Percentiles rank a stretch among this genome's conserved stretches.
phyloP scores from a whole-genome alignment of 37 sponge, comb jelly and placozoan genomes.

The Beroe forskalii region DNA sequence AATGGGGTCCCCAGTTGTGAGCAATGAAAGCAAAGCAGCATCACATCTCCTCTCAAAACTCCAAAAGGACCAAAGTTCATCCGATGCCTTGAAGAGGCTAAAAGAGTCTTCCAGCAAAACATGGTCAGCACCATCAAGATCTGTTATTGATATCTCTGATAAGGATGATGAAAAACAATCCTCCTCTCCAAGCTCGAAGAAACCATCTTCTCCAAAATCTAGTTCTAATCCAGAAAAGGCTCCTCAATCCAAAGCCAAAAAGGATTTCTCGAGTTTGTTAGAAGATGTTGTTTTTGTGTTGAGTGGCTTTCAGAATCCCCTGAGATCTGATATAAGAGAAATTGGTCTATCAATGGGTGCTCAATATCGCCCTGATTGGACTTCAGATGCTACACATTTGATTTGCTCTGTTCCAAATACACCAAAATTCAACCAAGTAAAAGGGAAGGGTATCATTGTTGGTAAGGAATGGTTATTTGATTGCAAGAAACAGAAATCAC shows the following conservation, averaged over 20 bases:
- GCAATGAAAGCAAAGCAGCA: background rate
- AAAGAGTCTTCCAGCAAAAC: background rate
- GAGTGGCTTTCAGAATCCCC: conserved; percentile 58
- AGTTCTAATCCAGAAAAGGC: background rate
- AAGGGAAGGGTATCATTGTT: conserved; percentile 53
- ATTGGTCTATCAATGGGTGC: conserved; percentile 22
- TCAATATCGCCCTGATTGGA: conserved; percentile 46
- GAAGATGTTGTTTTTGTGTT: conserved; percentile 48
- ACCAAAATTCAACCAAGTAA: conserved; percentile 50
- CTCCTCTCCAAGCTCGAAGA: background rate
- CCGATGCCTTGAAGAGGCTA: conserved; percentile 2
- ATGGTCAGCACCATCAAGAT: background rate
- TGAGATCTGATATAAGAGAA: conserved; percentile 40
- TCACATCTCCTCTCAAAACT: conserved; percentile 27
- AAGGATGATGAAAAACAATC: background rate
- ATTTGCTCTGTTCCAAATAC: conserved; percentile 39
- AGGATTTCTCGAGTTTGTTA: background rate
- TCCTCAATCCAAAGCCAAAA: background rate
- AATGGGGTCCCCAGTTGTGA: background rate
- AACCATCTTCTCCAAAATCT: background rate
- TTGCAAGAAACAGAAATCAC: background rate
- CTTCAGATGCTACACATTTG: conserved; percentile 22
- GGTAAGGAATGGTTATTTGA: conserved; percentile 55
- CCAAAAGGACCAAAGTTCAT: background rate
- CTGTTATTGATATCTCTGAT: conserved; percentile 5